Conservation (phyloP, 2,888 invertebrate species). For the Acronicta alni region DNA sequence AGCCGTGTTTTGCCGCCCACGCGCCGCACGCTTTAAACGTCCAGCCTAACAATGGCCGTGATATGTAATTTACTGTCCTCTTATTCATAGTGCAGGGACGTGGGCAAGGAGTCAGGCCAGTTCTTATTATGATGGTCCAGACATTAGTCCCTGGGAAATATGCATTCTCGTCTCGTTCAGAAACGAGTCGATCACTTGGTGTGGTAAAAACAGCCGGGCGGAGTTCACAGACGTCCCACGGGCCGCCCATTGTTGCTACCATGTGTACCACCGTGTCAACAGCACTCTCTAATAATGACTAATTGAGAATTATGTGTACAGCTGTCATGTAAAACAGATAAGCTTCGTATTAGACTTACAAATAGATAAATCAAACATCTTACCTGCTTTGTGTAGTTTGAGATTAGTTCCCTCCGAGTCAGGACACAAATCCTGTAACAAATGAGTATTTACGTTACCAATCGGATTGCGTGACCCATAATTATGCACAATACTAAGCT, state of each 20-base stretch:
- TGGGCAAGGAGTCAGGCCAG: slow-evolving; percentile 35
- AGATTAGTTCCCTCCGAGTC: slow-evolving; percentile 49
- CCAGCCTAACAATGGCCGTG: slow-evolving; percentile 61
- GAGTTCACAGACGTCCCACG: slow-evolving; percentile 81
- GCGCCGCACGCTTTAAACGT: slow-evolving; percentile 53
- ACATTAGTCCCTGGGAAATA: slow-evolving; percentile 46
- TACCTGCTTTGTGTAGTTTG: slow-evolving; percentile 56
- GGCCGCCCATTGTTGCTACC: slow-evolving; percentile 65
- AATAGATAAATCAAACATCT: slow-evolving; percentile 27
- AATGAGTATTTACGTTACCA: slow-evolving; percentile 48
- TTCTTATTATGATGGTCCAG: slow-evolving; percentile 54
- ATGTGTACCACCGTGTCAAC: slow-evolving; percentile 62
- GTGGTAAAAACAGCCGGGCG: slow-evolving; percentile 71
- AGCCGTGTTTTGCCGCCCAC: slow-evolving; percentile 65
- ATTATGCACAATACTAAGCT: slow-evolving; percentile 4
- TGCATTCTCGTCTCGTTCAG: slow-evolving; percentile 52
- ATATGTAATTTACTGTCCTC: slow-evolving; percentile 58
- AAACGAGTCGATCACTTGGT: slow-evolving; percentile 64
- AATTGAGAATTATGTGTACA: slow-evolving; percentile 21
- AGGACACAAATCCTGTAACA: slow-evolving; percentile 69
- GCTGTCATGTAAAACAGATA: slow-evolving; percentile 11
- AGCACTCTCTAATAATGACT: slow-evolving; percentile 49
- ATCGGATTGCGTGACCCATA: slow-evolving; percentile 42
- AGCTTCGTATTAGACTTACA: slow-evolving; percentile 14
- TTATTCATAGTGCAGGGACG: slow-evolving; percentile 44